phyloP scores from a whole-genome alignment of 1,140 invertebrate genomes.

The Heliconius congener region DNA sequence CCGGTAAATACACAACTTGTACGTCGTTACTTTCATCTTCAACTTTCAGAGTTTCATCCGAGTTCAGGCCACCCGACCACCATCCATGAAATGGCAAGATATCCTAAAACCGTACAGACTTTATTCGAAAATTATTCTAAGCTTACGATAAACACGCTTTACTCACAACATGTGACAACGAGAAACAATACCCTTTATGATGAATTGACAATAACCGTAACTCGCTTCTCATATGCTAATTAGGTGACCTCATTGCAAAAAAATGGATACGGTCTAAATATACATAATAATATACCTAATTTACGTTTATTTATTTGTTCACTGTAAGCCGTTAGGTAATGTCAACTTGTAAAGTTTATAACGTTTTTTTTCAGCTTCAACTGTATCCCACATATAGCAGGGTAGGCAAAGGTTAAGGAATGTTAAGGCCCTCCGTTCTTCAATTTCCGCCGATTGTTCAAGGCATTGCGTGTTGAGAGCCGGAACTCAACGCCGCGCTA shows the following conservation, averaged over 20 bases:
- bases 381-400: no score
- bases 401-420: no score
- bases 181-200: constrained; percentile 31
- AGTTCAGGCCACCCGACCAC: constrained; percentile 46
- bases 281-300: neutral
- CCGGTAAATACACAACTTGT: constrained; percentile 76
- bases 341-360: neutral
- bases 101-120: constrained; percentile 46
- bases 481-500: no score
- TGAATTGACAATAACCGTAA: constrained; percentile 21
- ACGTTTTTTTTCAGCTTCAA: no score
- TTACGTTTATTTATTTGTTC: neutral
- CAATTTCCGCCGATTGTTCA: no score
- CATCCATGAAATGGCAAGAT: constrained; percentile 53
- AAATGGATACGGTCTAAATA: constrained; percentile 22
- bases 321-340: neutral
- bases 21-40: constrained; percentile 52
- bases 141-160: neutral
- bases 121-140: constrained; percentile 2
- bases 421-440: no score
- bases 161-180: neutral
- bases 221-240: constrained; percentile 33
- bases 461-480: no score
- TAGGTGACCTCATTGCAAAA: constrained; percentile 33
- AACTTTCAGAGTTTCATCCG: constrained; percentile 22